Base-by-base conservation (phyloP, 2,888 invertebrate genomes). In the Cenopis cana region DNA sequence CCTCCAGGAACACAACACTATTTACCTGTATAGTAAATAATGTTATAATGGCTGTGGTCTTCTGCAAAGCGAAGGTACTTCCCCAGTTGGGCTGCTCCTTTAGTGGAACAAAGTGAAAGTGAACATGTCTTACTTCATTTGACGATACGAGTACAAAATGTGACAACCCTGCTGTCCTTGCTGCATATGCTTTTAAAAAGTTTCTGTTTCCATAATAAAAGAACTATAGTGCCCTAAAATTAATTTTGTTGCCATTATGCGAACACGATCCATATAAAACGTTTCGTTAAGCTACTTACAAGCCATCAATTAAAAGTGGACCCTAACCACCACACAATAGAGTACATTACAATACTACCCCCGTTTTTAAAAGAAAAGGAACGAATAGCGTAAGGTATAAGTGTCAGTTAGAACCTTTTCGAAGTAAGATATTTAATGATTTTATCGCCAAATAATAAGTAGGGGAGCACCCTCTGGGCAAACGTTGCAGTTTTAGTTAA, bases 401-500 rank as follows among this genome's bases (percentile, higher is more conserved):
- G 1, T 9, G 11, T 14, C 17, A n/a, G 10, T 54, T 52, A 24
- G 2, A 10, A 11, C 64, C n/a, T 64, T 64, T 54, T 64, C 5
- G 12, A 54, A 64, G n/a, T 60, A 20, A 46, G 6, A 18, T 11
- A 54, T 24, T 46, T 50, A 67, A 67, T 50, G 67, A 50, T 68
- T 68, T 68, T 59, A 64, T 64, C 57, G 57, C 29, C 29, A 46
- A 46, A 59, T 68, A 56, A 36, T 38, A 56, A 46, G 60, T 50
- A 71, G 73, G 74, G 74, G 74, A 67, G 56, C 52, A 64, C 55
- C 73, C 73, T 66, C 54, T 11, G 11, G 29, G 36, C 10, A 62
- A 62, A 54, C 12, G 10, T 61, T n/a, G n/a, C 9, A 18, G 20
- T 20, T 14, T 14, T 9, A 36, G 2, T 20, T 36, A 17, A 8